Conservation (phyloP, 2,113 vertebrate genomes). For the Corythornis vintsioides region DNA sequence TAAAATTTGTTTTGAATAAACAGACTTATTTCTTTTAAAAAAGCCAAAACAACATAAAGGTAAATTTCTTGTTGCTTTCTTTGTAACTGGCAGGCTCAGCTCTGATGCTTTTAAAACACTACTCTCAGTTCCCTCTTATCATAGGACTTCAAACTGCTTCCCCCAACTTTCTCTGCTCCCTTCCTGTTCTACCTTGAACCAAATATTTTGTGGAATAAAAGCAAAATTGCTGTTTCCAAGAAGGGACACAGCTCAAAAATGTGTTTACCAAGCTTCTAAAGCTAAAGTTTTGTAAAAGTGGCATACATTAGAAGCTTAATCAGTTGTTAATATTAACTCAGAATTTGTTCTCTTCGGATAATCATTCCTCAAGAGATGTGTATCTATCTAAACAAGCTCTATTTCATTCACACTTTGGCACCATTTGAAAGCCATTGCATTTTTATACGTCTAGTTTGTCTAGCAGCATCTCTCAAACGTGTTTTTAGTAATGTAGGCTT, state of each 20-base stretch:
- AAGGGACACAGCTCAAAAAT: background rate
- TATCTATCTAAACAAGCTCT: background rate
- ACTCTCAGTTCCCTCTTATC: background rate
- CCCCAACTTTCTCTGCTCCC: too few species aligned
- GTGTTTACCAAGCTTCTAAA: background rate
- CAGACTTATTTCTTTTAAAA: background rate
- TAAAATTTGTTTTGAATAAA: slow-evolving; percentile 80
- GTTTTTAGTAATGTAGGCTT: background rate
- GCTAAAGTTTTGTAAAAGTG: background rate
- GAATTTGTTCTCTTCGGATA: background rate
- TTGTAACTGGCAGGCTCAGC: background rate
- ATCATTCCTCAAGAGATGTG: background rate
- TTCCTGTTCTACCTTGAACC: background rate
- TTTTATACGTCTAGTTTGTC: background rate
- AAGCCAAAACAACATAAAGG: background rate
- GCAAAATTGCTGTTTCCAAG: background rate
- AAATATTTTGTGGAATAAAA: background rate
- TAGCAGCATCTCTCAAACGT: background rate
- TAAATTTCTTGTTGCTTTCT: slow-evolving; percentile 5
- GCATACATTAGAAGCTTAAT: background rate
- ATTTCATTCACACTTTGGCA: background rate
- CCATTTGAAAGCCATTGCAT: background rate
- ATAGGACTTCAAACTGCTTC: background rate
- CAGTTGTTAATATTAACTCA: background rate
- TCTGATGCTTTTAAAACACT: background rate